Conservation (phyloP, 2,797 vertebrate species). For the Apogon hyalosoma region DNA sequence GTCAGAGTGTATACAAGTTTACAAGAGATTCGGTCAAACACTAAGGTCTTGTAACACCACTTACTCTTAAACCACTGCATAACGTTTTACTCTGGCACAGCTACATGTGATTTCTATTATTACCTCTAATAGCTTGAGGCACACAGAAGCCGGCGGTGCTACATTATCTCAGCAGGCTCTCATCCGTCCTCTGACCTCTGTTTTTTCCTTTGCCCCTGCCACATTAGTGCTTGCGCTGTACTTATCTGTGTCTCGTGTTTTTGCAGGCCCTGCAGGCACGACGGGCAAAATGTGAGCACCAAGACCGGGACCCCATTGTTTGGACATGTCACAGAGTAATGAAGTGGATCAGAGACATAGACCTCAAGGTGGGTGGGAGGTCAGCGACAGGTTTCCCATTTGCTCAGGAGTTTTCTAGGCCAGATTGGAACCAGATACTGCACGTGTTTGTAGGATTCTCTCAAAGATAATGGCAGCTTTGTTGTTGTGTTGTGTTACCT, state of each 20-base stretch:
- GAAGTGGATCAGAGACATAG: constrained; percentile 90
- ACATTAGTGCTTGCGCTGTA: constrained; percentile 3
- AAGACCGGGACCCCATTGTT: constrained; percentile 86
- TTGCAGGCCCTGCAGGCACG: constrained; percentile 84
- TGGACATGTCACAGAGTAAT: constrained; percentile 90
- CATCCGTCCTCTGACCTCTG: constrained; percentile 30
- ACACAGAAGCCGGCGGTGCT: constrained; percentile 14
- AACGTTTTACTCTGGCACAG: neutral
- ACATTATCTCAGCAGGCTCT: constrained; percentile 38
- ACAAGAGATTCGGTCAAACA: neutral
- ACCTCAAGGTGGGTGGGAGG: constrained; percentile 86
- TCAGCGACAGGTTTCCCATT: constrained; percentile 29
- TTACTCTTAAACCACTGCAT: neutral
- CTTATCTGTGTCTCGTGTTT: constrained; percentile 41
- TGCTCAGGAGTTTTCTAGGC: constrained; percentile 7
- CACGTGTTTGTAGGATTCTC: constrained; percentile 14
- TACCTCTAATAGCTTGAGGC: constrained; percentile 11
- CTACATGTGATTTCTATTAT: constrained; percentile 29
- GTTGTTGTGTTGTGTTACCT: constrained; percentile 13
- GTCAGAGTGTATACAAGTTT: constrained; percentile 66
- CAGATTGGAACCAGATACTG: constrained; percentile 36
- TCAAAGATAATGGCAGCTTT: constrained; percentile 26
- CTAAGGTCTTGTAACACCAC: neutral
- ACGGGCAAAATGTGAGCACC: constrained; percentile 86
- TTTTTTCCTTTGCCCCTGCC: constrained; percentile 28